Percentiles rank a stretch among this genome's conserved stretches.
Evolutionary conservation across 2,888 invertebrate species (phyloP).

Genomic region (Bugula neritina): DNA sequence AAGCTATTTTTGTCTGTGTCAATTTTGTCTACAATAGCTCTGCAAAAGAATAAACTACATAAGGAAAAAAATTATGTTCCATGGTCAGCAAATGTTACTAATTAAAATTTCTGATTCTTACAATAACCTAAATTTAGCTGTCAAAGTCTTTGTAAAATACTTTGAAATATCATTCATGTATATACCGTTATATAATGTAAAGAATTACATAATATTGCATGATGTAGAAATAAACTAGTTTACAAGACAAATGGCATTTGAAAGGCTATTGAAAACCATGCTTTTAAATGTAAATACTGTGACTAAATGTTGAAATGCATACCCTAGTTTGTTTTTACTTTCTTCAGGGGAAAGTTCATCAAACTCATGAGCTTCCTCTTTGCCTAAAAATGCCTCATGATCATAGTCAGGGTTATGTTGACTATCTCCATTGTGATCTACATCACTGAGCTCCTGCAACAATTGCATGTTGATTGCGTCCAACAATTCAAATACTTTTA

Average conservation of each 20-base stretch:
- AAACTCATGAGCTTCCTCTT: conserved; percentile 76
- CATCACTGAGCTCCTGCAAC: conserved; percentile 63
- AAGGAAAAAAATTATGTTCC: not conserved
- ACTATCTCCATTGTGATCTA: conserved; percentile 65
- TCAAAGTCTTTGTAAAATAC: no score
- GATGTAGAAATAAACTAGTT: no score
- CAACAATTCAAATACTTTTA: not conserved
- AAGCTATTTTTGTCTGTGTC: conserved; percentile 59
- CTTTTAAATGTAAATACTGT: no score
- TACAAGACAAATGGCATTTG: no score
- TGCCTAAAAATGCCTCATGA: conserved; percentile 93
- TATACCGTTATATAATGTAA: no score
- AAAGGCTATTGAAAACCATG: no score
- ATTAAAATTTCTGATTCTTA: no score
- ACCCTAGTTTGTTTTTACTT: conserved; percentile 73
- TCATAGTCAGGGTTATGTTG: conserved; percentile 74
- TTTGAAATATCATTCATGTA: no score
- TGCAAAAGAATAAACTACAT: not conserved
- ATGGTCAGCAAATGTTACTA: no score
- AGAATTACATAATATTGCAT: no score
- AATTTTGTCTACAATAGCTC: conserved; percentile 66
- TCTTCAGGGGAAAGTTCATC: conserved; percentile 91
- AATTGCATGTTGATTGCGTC: not conserved
- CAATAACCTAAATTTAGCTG: no score
- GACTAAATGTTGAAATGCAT: conserved; percentile 20